These are phyloP conservation scores for Xanthorhoe designata DNA, from an alignment of 2,888 invertebrate genomes.

Conservation along the genomic window DNA sequence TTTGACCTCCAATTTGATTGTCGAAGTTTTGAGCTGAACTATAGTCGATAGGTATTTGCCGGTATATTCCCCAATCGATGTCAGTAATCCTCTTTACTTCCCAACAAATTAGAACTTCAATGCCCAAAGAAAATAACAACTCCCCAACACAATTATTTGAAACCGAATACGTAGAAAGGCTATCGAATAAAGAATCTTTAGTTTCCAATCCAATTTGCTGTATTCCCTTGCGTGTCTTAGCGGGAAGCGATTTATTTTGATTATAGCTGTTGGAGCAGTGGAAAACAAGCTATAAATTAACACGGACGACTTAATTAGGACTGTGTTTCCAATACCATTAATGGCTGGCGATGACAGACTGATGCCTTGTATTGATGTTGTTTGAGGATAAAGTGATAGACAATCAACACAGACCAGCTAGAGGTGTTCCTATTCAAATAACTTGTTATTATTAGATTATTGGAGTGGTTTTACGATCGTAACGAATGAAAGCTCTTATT, in stretches of 20 bases:
- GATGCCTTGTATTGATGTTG: slow-evolving; percentile 73
- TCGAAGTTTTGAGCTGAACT: slow-evolving; percentile 17
- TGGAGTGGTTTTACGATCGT: background rate
- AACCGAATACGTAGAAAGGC: slow-evolving; percentile 48
- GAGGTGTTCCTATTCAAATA: background rate
- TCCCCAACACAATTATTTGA: slow-evolving; percentile 47
- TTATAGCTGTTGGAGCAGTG: slow-evolving; percentile 73
- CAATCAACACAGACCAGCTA: slow-evolving; percentile 20
- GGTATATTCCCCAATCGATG: slow-evolving; percentile 30
- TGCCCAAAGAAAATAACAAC: slow-evolving; percentile 42
- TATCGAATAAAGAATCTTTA: slow-evolving; percentile 63
- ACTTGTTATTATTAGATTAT: slow-evolving; percentile 1
- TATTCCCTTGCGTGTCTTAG: slow-evolving; percentile 78
- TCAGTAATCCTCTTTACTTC: slow-evolving; percentile 38
- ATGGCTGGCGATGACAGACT: slow-evolving; percentile 73
- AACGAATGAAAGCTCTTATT: background rate
- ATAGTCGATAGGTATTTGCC: slow-evolving; percentile 17
- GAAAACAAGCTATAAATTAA: slow-evolving; percentile 82
- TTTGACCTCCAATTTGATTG: slow-evolving; percentile 8
- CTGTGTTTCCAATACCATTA: slow-evolving; percentile 81
- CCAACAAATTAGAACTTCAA: slow-evolving; percentile 40
- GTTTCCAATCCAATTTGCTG: slow-evolving; percentile 76
- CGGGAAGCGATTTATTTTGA: slow-evolving; percentile 80
- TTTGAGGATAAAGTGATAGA: slow-evolving; percentile 61
- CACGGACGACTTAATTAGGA: slow-evolving; percentile 80